phyloP scores from a whole-genome alignment of 2,113 vertebrate genomes.

The Nerophis ophidion region DNA sequence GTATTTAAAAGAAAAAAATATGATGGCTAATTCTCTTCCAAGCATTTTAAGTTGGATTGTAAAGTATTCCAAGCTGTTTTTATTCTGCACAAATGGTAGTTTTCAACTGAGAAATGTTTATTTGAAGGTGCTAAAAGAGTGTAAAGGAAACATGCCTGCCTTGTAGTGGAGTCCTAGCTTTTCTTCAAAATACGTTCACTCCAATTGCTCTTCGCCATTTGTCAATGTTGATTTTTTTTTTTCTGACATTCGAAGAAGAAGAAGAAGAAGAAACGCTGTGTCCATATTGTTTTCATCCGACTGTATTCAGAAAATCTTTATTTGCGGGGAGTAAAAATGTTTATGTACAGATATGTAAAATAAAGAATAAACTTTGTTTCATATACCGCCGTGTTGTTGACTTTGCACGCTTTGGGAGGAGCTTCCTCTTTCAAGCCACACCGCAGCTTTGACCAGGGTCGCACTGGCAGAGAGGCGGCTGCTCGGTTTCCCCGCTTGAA shows the following conservation, averaged over 20 bases:
- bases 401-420: neutral
- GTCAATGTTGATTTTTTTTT: conserved; percentile 85
- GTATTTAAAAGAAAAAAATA: conserved; percentile 65
- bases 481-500: conserved; percentile 26
- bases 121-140: conserved; percentile 95
- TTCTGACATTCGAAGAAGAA: conserved; percentile 78
- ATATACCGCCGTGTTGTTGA: conserved; percentile 70
- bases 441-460: conserved; percentile 12
- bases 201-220: conserved; percentile 89
- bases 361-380: conserved; percentile 98
- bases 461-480: neutral
- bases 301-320: conserved; percentile 84
- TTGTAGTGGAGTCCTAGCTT: conserved; percentile 93
- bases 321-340: conserved; percentile 83
- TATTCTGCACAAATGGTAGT: conserved; percentile 90
- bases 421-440: neutral
- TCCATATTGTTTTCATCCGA: conserved; percentile 85
- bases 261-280: conserved; percentile 78
- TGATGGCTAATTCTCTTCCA: conserved; percentile 74
- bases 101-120: conserved; percentile 86
- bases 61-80: conserved; percentile 88
- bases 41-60: conserved; percentile 76
- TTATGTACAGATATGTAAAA: conserved; percentile 99
- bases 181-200: conserved; percentile 81
- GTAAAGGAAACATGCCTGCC: conserved; percentile 90